These are phyloP conservation scores for Zapus hudsonius DNA, from an alignment of 2,113 vertebrate species.

Conservation along the genomic window DNA sequence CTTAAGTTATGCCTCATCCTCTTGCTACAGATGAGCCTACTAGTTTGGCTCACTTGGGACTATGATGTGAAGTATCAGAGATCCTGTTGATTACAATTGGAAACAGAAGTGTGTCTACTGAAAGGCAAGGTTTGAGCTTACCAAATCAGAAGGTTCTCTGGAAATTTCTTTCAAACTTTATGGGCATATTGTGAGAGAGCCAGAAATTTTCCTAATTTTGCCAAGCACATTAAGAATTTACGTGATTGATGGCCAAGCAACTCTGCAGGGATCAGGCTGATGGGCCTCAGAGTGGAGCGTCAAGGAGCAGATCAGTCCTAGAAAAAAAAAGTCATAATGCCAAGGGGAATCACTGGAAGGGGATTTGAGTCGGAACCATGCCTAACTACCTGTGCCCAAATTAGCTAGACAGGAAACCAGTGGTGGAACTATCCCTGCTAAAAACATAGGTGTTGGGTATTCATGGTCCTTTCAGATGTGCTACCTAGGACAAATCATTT, in stretches of 20 bases:
- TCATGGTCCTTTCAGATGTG: neutral
- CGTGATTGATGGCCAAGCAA: neutral
- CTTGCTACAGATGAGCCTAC: neutral
- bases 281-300: neutral
- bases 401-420: neutral
- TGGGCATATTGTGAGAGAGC: too few relatives aligned
- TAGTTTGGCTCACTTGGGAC: neutral
- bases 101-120: neutral
- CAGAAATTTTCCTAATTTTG: neutral
- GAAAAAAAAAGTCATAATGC: neutral
- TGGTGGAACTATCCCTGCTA: neutral
- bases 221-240: neutral
- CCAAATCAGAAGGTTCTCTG: neutral
- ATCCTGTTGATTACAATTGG: neutral
- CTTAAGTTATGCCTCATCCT: neutral
- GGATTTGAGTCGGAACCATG: neutral
- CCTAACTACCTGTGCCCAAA: neutral
- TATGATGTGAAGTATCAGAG: too few relatives aligned
- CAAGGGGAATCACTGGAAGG: neutral
- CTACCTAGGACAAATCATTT: neutral
- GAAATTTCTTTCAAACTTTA: slow-evolving; percentile 21
- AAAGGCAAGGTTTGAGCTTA: neutral
- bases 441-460: neutral
- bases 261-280: neutral
- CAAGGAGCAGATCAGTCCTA: neutral